A percentile compares a stretch with the other conserved stretches of the same genome.
phyloP scores from a whole-genome alignment of 2,797 vertebrate genomes.

The Darevskia nairensis region DNA sequence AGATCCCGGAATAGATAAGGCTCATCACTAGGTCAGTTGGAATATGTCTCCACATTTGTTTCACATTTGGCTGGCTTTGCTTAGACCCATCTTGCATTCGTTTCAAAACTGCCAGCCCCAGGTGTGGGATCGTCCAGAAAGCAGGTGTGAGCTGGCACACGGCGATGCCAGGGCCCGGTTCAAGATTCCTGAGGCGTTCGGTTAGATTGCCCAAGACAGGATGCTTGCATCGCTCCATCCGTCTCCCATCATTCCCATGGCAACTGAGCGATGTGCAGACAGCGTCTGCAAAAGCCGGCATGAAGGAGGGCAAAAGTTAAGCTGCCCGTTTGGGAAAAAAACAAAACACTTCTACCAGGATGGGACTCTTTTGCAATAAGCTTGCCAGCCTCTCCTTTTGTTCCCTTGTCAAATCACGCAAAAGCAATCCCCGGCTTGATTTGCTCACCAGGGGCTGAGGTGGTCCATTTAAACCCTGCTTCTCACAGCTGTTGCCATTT shows the following conservation, averaged over 20 bases:
- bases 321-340: background rate
- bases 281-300: constrained; percentile 24
- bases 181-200: constrained; percentile 20
- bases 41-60: too few relatives aligned
- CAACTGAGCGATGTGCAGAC: constrained; percentile 51
- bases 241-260: constrained; percentile 50
- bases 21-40: too few relatives aligned
- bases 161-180: background rate
- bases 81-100: background rate
- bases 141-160: background rate
- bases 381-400: background rate
- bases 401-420: background rate
- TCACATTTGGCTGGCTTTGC: background rate
- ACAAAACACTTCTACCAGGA: background rate
- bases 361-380: background rate
- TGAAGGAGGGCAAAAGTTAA: constrained; percentile 16
- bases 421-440: background rate
- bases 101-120: background rate
- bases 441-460: background rate
- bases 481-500: constrained; percentile 30
- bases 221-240: constrained; percentile 13
- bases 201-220: background rate
- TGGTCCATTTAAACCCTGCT: background rate
- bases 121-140: background rate
- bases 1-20: too few relatives aligned